Conservation (phyloP, 1,140 invertebrate species). For the Aphaenogaster rudis region DNA sequence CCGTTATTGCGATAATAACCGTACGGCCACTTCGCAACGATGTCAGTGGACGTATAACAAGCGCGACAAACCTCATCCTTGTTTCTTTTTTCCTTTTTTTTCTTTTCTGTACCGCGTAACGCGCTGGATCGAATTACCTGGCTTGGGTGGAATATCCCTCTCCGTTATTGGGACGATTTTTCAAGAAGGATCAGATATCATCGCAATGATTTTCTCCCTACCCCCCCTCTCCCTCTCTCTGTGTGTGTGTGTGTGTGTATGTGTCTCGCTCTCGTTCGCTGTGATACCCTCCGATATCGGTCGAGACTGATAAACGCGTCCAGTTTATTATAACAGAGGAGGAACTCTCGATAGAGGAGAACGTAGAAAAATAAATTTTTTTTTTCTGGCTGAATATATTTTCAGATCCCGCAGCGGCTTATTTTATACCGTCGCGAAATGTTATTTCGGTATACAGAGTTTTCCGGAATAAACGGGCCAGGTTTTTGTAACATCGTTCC, state of each 20-base stretch:
- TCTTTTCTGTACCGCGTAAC: conserved; percentile 2
- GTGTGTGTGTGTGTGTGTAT: no score
- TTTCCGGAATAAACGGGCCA: background rate
- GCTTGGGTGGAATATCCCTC: conserved; percentile 17
- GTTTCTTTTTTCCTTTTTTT: background rate
- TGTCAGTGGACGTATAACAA: conserved; percentile 51
- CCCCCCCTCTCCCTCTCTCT: background rate
- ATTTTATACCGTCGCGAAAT: conserved; percentile 34
- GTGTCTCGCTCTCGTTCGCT: background rate
- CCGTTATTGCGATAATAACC: conserved; percentile 54
- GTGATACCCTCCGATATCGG: background rate
- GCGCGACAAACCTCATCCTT: background rate
- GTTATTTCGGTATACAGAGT: conserved; percentile 17
- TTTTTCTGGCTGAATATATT: conserved; percentile 14
- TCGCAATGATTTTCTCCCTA: background rate
- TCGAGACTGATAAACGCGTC: background rate
- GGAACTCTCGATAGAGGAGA: background rate
- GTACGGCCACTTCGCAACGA: conserved; percentile 45
- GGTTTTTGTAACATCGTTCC: conserved; percentile 28
- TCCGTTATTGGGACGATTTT: conserved; percentile 32
- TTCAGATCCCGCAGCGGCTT: background rate
- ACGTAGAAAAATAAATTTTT: background rate
- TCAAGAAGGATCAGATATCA: conserved; percentile 39
- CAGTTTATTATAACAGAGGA: conserved; percentile 21
- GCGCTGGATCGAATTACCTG: conserved; percentile 36